phyloP scores from a whole-genome alignment of 2,113 vertebrate genomes.

The Chloropsis cyanopogon region DNA sequence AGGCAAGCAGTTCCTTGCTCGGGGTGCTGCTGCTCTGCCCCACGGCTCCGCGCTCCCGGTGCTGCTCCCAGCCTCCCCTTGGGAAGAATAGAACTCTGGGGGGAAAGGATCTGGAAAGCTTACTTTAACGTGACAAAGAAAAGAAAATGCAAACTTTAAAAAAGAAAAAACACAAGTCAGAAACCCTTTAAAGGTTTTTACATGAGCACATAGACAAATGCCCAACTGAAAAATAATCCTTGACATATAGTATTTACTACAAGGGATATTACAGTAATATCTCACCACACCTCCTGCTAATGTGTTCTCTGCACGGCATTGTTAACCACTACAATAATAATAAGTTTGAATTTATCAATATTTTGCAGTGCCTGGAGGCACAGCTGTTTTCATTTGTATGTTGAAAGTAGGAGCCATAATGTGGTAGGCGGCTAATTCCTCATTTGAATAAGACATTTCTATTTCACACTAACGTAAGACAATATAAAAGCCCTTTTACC shows the following conservation, averaged over 20 bases:
- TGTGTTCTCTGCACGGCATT: neutral
- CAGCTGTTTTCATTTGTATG: neutral
- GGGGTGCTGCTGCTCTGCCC: accelerated
- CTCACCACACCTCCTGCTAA: slow-evolving; percentile 1
- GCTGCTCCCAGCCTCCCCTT: neutral
- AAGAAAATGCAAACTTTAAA: neutral
- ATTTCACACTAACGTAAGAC: neutral
- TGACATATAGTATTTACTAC: neutral
- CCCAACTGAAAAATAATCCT: neutral
- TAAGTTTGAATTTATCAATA: neutral
- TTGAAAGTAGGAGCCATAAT: neutral
- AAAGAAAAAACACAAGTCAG: neutral
- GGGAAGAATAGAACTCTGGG: neutral
- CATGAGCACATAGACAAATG: neutral
- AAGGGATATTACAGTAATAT: neutral
- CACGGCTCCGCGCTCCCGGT: accelerated
- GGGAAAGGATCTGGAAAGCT: neutral
- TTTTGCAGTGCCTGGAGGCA: neutral
- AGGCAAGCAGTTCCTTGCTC: accelerated
- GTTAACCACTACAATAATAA: neutral
- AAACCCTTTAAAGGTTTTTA: slow-evolving; percentile 4
- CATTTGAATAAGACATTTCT: slow-evolving; percentile 31
- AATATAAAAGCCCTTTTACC: neutral
- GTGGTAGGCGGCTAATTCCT: slow-evolving; percentile 12
- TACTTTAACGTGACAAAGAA: neutral